Evolutionary conservation across 2,113 vertebrate species (phyloP).

Genomic region (Plestiodon gilberti): DNA sequence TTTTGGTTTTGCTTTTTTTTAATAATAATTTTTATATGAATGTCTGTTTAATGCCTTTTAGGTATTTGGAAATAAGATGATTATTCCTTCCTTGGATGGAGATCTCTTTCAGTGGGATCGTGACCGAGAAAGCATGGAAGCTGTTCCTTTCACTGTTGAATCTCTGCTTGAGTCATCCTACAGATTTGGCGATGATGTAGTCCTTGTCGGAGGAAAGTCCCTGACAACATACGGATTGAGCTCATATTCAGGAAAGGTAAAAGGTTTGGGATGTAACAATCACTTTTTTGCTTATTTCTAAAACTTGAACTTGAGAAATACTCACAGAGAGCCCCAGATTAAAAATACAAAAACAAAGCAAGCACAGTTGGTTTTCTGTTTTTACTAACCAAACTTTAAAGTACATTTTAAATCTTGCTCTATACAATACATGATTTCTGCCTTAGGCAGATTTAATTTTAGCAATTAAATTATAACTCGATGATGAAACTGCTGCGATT

Average conservation of each 20-base stretch:
- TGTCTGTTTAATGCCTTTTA: conserved; percentile 58
- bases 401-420: no score
- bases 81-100: conserved; percentile 97
- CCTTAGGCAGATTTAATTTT: no score
- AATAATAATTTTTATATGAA: neutral
- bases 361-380: no score
- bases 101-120: conserved; percentile 98
- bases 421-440: no score
- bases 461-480: no score
- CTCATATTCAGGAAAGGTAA: conserved; percentile 92
- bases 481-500: no score
- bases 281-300: neutral
- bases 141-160: conserved; percentile 96
- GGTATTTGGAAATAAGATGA: conserved; percentile 97
- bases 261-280: neutral
- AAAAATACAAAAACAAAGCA: no score
- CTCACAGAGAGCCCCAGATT: neutral
- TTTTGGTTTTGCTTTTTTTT: neutral
- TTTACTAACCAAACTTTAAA: no score
- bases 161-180: conserved; percentile 96
- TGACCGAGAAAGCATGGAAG: conserved; percentile 95
- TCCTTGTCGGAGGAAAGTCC: conserved; percentile 95
- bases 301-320: neutral
- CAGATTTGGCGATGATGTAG: conserved; percentile 93
- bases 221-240: conserved; percentile 94